Base-by-base conservation (phyloP, 2,113 vertebrate genomes). In the Hucho hucho region DNA sequence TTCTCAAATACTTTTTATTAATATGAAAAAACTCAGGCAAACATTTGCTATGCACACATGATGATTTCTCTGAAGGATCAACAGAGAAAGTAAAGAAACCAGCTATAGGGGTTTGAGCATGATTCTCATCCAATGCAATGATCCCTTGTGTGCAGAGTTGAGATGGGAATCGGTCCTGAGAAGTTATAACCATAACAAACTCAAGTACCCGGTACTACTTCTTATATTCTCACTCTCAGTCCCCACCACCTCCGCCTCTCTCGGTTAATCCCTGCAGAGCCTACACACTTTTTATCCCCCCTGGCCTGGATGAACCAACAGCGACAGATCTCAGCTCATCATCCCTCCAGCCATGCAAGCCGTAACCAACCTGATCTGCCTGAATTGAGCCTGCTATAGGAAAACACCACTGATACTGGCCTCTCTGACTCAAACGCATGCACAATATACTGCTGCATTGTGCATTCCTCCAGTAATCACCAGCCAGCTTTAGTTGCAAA, bases 211-310 rank as follows among this genome's bases (percentile, higher is more conserved):
- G 2, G 37, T 37, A 37, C 37, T 37, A 32, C 32, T 32, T 32
- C 32, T 86, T 77, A 76, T 85, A 78, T 81, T 87, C 81, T 56
- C 12, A 70, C 64, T 87, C 89, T 65, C 81, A 83, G 78, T 79
- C 81, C 18, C 72, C 46, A 78, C 74, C 84, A 59, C 80, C 64
- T 43, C 9, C 70, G 77, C 77, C 70, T 89, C 37, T 68, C 71
- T 56, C 81, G 1, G 63, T 74, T 89, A 86, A 90, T 91, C 90
- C 87, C 87, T 59, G 71, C 11, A 72, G 87, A 87, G 78, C 75
- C 76, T 72, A 69, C 76, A 80, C 73, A 82, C 84, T 82, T 87
- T 87, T 88, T 87, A 87, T 84, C 83, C 87, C 69, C 64, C 64
- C 75, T 77, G 71, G 20, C 68, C 73, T 43, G 37, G 37, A 43